A percentile compares a stretch with the other conserved stretches of the same genome.
phyloP scores from a whole-genome alignment of 2,888 invertebrate species.

The Scaptomyza flava region DNA sequence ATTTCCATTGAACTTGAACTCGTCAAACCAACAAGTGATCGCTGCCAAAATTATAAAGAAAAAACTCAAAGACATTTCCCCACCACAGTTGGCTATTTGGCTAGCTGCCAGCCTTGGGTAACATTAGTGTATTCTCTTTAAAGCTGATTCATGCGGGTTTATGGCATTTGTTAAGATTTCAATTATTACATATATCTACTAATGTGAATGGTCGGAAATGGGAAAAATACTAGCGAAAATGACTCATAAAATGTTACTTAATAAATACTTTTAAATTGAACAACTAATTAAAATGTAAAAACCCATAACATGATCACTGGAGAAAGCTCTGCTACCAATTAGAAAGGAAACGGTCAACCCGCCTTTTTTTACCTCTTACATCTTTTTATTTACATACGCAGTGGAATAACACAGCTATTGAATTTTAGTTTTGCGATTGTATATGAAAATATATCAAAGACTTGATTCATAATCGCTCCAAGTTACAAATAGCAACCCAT shows the following conservation, averaged over 20 bases:
- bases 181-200: constrained; percentile 2
- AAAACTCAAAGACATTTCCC: constrained; percentile 15
- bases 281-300: neutral
- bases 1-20: constrained; percentile 54
- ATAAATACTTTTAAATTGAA: neutral
- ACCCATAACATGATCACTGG: constrained; percentile 18
- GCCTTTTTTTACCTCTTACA: constrained; percentile 11
- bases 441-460: too few species aligned
- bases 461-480: neutral
- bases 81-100: constrained; percentile 29
- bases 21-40: constrained; percentile 12
- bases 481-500: too few species aligned
- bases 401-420: neutral
- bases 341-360: constrained; percentile 43
- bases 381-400: constrained; percentile 9
- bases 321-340: constrained; percentile 44
- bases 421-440: neutral
- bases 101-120: constrained; percentile 21
- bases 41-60: constrained; percentile 28
- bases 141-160: constrained; percentile 37
- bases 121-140: constrained; percentile 32
- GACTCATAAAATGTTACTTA: constrained; percentile 26
- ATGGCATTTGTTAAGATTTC: neutral
- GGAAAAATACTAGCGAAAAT: constrained; percentile 12
- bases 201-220: neutral